A percentile compares a stretch with the other conserved stretches of the same genome.
phyloP scores from a whole-genome alignment of 1,140 invertebrate genomes.

The Bombus impatiens region DNA sequence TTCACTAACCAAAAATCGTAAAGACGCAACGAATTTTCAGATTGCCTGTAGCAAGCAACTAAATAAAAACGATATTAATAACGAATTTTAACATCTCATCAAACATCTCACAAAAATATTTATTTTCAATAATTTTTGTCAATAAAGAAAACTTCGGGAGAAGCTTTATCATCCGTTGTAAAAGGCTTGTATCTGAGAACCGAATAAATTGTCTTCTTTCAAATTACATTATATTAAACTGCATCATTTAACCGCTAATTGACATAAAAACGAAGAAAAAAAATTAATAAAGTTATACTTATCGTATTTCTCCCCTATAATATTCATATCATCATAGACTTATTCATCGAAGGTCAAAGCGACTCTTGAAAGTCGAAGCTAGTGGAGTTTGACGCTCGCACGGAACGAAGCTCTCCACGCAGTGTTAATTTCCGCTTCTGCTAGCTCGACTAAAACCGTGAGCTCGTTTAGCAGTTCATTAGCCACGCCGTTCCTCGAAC shows the following conservation, averaged over 20 bases:
- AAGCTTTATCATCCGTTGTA: too few relatives aligned
- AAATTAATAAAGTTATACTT: too few relatives aligned
- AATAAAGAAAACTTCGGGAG: too few relatives aligned
- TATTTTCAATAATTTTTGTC: too few relatives aligned
- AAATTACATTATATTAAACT: too few relatives aligned
- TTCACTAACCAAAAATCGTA: neutral
- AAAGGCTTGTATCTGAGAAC: too few relatives aligned
- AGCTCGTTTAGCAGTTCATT: slow-evolving; percentile 71
- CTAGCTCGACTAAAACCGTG: slow-evolving; percentile 48
- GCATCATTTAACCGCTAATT: too few relatives aligned
- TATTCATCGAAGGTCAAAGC: neutral
- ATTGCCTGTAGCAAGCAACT: neutral
- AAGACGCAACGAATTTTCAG: neutral
- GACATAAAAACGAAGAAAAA: too few relatives aligned
- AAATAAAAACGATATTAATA: neutral
- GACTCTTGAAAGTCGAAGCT: neutral
- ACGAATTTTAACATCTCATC: too few relatives aligned
- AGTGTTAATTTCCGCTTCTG: slow-evolving; percentile 62
- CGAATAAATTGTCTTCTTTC: too few relatives aligned
- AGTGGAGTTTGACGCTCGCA: neutral
- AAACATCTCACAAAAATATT: too few relatives aligned
- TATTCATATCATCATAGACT: neutral
- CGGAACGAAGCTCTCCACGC: slow-evolving; percentile 34
- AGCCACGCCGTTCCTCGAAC: slow-evolving; percentile 52
- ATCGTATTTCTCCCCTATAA: too few relatives aligned